Evolutionary conservation across 2,113 vertebrate species (phyloP).

Genomic region (Ardeotis arabs): DNA sequence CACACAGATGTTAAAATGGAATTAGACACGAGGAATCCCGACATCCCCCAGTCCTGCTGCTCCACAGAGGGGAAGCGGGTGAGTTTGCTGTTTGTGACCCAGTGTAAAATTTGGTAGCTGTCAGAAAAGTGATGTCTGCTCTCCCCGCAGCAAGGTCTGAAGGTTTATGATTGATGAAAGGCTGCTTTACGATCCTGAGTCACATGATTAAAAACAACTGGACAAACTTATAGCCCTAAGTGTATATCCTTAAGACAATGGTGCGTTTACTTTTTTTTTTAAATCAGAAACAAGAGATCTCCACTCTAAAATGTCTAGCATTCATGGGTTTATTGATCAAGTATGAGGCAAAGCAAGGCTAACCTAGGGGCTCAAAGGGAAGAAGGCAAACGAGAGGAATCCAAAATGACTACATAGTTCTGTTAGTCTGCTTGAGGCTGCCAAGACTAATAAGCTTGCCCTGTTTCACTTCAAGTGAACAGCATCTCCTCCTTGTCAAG

Average conservation of each 20-base stretch:
- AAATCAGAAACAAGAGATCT: not conserved
- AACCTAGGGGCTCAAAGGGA: not conserved
- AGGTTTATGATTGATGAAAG: not conserved
- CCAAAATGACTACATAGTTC: not conserved
- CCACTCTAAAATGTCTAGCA: not conserved
- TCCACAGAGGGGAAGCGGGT: not conserved
- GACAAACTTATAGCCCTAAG: not conserved
- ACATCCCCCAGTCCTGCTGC: fast-evolving
- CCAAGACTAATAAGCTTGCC: not conserved
- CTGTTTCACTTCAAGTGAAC: not conserved
- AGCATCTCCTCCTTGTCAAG: not conserved
- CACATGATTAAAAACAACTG: not conserved
- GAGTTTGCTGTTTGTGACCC: not conserved
- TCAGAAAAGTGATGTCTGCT: not conserved
- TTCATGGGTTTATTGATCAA: not conserved
- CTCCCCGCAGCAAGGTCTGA: not conserved
- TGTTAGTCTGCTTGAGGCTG: not conserved
- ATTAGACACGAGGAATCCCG: not conserved
- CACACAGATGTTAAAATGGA: not conserved
- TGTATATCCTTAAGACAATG: not conserved
- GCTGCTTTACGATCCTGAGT: not conserved
- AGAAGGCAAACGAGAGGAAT: not conserved
- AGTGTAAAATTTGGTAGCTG: too few species aligned
- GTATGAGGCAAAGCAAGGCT: not conserved
- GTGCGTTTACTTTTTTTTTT: not conserved